Evolutionary conservation across 2,888 invertebrate species (phyloP).

Genomic region (Nemotelus pantherinus): DNA sequence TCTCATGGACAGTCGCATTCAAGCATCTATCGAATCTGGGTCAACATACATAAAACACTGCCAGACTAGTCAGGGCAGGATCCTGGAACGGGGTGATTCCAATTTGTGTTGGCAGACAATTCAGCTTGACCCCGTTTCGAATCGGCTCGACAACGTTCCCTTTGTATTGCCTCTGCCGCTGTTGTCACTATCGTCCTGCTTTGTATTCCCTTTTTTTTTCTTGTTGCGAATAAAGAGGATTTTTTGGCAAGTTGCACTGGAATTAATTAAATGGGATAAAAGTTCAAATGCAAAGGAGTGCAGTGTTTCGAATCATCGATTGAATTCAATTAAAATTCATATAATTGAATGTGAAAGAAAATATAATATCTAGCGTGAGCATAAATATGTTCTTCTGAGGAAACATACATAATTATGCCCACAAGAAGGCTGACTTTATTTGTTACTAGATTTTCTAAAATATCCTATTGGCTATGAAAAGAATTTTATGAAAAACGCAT

Average conservation of each 20-base stretch:
- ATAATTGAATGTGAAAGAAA: no score
- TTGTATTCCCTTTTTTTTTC: not conserved
- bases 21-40: conserved; percentile 26
- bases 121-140: conserved; percentile 32
- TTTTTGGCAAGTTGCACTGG: conserved; percentile 37
- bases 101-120: conserved; percentile 42
- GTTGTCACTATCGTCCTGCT: not conserved
- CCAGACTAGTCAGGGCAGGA: not conserved
- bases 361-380: no score
- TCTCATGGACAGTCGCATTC: conserved; percentile 33
- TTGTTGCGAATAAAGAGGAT: conserved; percentile 20
- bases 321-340: no score
- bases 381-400: no score
- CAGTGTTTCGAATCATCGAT: no score
- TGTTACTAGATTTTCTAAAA: no score
- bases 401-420: no score
- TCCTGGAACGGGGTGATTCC: conserved; percentile 20
- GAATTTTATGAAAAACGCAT: no score
- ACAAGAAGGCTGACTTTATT: no score
- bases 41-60: conserved; percentile 30
- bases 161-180: not conserved
- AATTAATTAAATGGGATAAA: conserved; percentile 34
- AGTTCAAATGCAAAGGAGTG: not conserved
- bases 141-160: not conserved
- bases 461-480: no score